Percentiles rank a stretch among this genome's conserved stretches.
Conservation (phyloP, 2,888 invertebrate genomes). For the Drosophila setosimentum region DNA sequence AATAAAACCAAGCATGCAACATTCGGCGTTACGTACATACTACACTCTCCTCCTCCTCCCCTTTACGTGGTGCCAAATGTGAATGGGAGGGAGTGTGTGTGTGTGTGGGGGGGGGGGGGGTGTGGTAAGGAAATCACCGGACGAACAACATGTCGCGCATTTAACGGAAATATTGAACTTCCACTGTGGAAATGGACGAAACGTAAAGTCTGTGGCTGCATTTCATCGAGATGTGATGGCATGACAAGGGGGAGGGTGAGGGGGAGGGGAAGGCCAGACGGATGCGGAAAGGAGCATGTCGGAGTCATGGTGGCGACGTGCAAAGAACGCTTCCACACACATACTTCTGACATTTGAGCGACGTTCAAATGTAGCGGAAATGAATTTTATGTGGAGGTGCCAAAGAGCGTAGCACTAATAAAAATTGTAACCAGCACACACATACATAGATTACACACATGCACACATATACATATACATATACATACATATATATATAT, state of each 20-base stretch:
- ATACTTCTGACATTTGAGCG: slow-evolving; percentile 70
- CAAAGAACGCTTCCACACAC: slow-evolving; percentile 43
- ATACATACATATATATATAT: not conserved
- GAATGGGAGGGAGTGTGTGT: no score
- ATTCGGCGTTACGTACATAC: not conserved
- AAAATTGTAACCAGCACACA: slow-evolving; percentile 22
- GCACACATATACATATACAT: slow-evolving; percentile 7
- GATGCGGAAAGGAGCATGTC: slow-evolving; percentile 22
- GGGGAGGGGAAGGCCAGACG: not conserved
- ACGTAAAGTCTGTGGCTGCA: slow-evolving; percentile 35
- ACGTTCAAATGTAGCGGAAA: slow-evolving; percentile 73
- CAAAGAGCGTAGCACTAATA: slow-evolving; percentile 57
- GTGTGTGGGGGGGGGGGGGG: no score
- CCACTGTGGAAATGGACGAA: slow-evolving; percentile 45
- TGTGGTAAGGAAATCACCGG: slow-evolving; percentile 63
- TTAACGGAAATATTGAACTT: slow-evolving; percentile 75
- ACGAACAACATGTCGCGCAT: slow-evolving; percentile 67
- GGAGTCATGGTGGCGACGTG: slow-evolving; percentile 51
- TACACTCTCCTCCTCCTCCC: not conserved
- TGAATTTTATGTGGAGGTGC: slow-evolving; percentile 73
- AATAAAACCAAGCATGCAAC: slow-evolving; percentile 3
- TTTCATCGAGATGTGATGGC: slow-evolving; percentile 24
- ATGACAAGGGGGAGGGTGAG: not conserved
- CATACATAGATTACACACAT: not conserved
- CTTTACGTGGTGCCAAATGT: slow-evolving; percentile 30